These are phyloP conservation scores for Neoniphon sammara DNA, from an alignment of 2,797 vertebrate genomes.

Conservation along the genomic window DNA sequence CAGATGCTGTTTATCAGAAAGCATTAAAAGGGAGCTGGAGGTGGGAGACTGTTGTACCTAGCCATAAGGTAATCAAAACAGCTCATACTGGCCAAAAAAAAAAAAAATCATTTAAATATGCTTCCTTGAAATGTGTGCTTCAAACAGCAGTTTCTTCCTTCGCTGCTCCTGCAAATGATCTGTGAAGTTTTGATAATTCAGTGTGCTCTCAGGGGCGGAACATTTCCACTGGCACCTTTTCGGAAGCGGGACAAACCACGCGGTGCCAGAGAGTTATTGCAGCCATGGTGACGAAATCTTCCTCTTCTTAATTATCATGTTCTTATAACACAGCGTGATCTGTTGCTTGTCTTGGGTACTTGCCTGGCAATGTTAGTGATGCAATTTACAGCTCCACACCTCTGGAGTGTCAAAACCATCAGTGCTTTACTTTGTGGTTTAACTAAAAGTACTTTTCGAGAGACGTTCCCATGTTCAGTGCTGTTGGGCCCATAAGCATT, in stretches of 20 bases:
- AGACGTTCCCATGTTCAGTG: slow-evolving; percentile 5
- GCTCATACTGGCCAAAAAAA: neutral
- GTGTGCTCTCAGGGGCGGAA: slow-evolving; percentile 34
- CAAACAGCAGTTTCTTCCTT: slow-evolving; percentile 1
- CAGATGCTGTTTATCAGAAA: slow-evolving; percentile 18
- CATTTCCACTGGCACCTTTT: slow-evolving; percentile 34
- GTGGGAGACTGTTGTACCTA: neutral
- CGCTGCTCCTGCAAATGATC: slow-evolving; percentile 24
- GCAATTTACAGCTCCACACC: slow-evolving; percentile 4
- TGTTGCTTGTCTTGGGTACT: neutral
- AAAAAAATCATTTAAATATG: slow-evolving; percentile 25
- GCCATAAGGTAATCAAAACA: slow-evolving; percentile 17
- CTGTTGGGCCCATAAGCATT: slow-evolving; percentile 5
- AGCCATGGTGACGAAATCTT: slow-evolving; percentile 16
- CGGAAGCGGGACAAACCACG: neutral
- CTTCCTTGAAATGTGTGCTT: neutral
- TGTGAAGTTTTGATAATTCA: slow-evolving; percentile 33
- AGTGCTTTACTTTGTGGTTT: neutral
- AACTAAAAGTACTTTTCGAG: slow-evolving; percentile 39
- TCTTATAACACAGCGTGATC: slow-evolving; percentile 9
- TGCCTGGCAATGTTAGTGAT: slow-evolving; percentile 21
- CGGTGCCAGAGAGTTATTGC: slow-evolving; percentile 10
- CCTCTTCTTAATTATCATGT: slow-evolving; percentile 20
- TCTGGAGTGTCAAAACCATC: slow-evolving; percentile 24
- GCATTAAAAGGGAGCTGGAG: neutral